Base-by-base conservation (phyloP, 2,888 invertebrate genomes). In the Mesodorylaimus sp. region DNA sequence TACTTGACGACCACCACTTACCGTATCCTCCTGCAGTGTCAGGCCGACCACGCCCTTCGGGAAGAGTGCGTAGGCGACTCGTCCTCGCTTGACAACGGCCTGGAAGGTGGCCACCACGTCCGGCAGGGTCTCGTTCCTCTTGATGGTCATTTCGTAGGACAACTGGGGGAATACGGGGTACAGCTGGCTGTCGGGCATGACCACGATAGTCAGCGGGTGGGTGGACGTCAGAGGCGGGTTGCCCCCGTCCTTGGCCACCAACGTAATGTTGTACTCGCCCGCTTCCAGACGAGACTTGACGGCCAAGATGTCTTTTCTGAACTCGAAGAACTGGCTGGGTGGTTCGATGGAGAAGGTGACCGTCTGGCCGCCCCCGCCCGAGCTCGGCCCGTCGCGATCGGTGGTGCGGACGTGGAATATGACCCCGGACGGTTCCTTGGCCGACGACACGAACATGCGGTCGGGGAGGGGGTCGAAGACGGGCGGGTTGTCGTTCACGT, bases 381-480 rank as follows among this genome's bases (percentile, higher is more conserved):
- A 19, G n/a, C 25, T 26, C 7, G 10, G 10, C n/a, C 5, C 19
- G n/a, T 45, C 45, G 5, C 25, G 3, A 25, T 45, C 45, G n/a
- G 26, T 25, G 16, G 25, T 25, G 3, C n/a, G 5, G 24, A 45
- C 26, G 5, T 5, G 3, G 25, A 45, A 45, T 23, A 45, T 23
- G 5, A 24, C 41, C 3, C 16, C 3, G 13, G 42, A 41, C 37
- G 16, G 39, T 7, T n/a, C n/a, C 19, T 44, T 48, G n/a, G 27
- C 39, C 19, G 3, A n/a, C 16, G 48, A 38, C 51, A 89, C 86
- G 67, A 83, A 81, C 2, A 86, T 85, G 64, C 85, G 73, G 70
- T 88, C 91, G 0, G 91, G 91, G n/a, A 88, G 87, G 70, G 91
- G 83, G 58, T 86, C 72, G 70, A 91, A 93, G 42, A 83, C 80